Evolutionary conservation across 2,888 invertebrate species (phyloP).

Genomic region (Malthinus seriepunctatus): DNA sequence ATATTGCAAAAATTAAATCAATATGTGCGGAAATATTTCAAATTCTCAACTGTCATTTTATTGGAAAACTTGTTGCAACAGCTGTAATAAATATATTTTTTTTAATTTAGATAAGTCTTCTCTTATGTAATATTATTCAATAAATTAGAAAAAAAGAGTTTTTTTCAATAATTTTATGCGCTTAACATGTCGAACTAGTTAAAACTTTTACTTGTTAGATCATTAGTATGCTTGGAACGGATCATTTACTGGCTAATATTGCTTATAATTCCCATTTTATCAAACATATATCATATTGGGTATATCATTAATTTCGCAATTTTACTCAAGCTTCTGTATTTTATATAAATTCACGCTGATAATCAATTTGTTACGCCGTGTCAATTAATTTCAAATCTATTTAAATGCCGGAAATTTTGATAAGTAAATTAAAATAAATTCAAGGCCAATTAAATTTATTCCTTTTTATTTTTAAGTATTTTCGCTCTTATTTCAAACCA

Average conservation of each 20-base stretch:
- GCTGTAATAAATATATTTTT: conserved; percentile 15
- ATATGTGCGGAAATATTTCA: conserved; percentile 24
- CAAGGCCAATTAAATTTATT: too few species aligned
- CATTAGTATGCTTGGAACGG: conserved; percentile 25
- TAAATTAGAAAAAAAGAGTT: too few species aligned
- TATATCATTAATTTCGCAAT: conserved; percentile 24
- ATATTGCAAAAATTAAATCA: background rate
- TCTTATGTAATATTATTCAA: conserved; percentile 19
- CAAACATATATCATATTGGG: conserved; percentile 14
- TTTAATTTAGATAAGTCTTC: conserved; percentile 27
- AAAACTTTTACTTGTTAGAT: conserved; percentile 19
- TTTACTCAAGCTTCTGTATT: conserved; percentile 16
- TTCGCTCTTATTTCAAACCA: too few species aligned
- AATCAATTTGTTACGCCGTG: background rate
- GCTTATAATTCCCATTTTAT: conserved; percentile 21
- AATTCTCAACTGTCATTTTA: conserved; percentile 22
- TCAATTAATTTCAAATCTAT: too few species aligned
- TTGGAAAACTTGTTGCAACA: conserved; percentile 20
- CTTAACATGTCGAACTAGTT: conserved; percentile 16
- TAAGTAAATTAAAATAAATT: too few species aligned
- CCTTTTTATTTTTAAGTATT: too few species aligned
- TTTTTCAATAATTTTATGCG: conserved; percentile 1
- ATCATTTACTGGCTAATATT: conserved; percentile 18
- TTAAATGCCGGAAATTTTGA: too few species aligned
- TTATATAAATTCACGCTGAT: conserved; percentile 14